Base-by-base conservation (phyloP, 2,113 vertebrate genomes). In the Aviceda subcristata region DNA sequence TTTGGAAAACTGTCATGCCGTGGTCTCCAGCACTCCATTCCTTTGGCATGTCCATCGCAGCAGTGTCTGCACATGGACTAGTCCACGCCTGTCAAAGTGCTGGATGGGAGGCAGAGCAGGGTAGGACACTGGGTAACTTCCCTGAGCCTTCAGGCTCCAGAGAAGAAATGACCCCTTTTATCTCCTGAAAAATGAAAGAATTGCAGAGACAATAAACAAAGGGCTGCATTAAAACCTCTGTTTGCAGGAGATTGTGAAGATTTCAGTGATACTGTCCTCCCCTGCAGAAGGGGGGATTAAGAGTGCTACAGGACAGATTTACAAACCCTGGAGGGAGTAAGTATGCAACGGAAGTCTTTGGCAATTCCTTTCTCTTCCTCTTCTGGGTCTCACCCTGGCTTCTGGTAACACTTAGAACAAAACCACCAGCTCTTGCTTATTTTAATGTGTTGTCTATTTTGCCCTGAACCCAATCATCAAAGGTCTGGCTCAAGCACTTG, bases 201-300 rank as follows among this genome's bases (percentile, higher is more conserved):
- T 59, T 88, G 21, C 67, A 76, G 55, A 91, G 34, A 96, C 81
- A 91, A 91, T 83, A 94, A 91, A 97, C 91, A 95, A 92, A 95
- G 63, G 62, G 50, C 41, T 71, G 19, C 32, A 88, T 94, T 96
- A 95, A 96, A 96, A 85, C 46, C 32, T 86, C 74, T 94, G 62
- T 90, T 92, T 92, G 74, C 66, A 76, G 86, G 84, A 78, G 89
- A 90, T 73, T 4, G 6, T 51, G 77, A 76, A 85, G 84, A 90
- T 92, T 92, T 72, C 73, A 72, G 39, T 0, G 11, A 76, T 81
- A 85, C 15, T 0, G 1, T 45, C 77, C 12, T 81, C 38, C 64
- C 62, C 60, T 87, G 77, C 39, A 88, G 77, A 36, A 91, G 73
- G 57, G 95, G 62, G 73, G 69, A 91, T 96, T 95, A 88, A 48